Evolutionary conservation across 2,797 vertebrate genomes (phyloP).

Genomic region (Selene dorsalis): DNA sequence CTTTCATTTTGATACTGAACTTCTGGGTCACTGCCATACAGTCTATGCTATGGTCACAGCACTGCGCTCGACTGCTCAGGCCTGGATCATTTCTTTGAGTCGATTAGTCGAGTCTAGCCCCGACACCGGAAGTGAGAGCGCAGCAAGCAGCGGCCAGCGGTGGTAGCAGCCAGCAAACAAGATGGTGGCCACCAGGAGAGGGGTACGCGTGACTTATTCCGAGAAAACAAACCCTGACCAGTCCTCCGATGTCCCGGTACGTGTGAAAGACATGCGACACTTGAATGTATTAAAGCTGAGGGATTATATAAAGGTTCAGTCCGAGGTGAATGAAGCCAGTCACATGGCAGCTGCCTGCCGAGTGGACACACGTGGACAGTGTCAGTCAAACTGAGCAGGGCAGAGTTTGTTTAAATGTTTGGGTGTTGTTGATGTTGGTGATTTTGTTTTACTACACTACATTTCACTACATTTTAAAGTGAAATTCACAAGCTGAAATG

Average conservation of each 20-base stretch:
- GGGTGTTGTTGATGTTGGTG: background rate
- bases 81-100: background rate
- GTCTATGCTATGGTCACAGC: background rate
- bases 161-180: conserved; percentile 54
- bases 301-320: rapidly evolving
- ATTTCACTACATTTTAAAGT: background rate
- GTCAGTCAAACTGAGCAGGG: too few species aligned
- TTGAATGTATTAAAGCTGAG: background rate
- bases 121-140: conserved; percentile 63
- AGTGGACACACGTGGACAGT: conserved; percentile 63
- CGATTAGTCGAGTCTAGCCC: conserved; percentile 47
- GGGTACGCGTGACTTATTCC: conserved; percentile 63
- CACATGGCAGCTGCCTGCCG: background rate
- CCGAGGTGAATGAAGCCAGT: rapidly evolving
- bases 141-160: background rate
- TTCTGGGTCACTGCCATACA: background rate
- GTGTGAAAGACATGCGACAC: background rate
- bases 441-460: too few species aligned
- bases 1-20: background rate
- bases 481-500: background rate
- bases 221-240: conserved; percentile 44
- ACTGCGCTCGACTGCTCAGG: conserved; percentile 49
- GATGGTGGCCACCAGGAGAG: conserved; percentile 87
- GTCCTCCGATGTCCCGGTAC: conserved; percentile 60
- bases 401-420: conserved; percentile 47